Conservation (phyloP, 1,140 invertebrate species). For the Lordiphosa collinella region DNA sequence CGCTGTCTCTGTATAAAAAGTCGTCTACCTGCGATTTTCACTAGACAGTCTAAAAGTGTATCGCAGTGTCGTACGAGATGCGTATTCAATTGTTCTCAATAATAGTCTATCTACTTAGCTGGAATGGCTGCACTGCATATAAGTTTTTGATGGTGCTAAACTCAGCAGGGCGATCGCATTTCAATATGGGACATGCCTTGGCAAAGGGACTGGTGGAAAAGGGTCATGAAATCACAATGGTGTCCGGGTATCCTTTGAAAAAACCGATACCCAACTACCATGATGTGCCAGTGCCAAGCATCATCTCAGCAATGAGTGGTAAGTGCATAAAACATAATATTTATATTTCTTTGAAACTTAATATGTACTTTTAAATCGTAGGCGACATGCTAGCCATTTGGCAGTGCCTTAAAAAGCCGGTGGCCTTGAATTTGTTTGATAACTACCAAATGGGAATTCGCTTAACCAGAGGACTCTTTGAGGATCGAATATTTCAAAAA, state of each 20-base stretch:
- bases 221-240: conserved; percentile 82
- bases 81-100: conserved; percentile 14
- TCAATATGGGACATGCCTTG: conserved; percentile 80
- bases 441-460: conserved; percentile 41
- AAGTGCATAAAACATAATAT: too few species aligned
- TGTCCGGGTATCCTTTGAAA: conserved; percentile 80
- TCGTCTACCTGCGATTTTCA: background rate
- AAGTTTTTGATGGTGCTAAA: conserved; percentile 80
- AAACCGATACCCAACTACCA: conserved; percentile 80
- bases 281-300: conserved; percentile 67
- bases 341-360: too few species aligned
- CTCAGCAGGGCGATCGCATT: conserved; percentile 81
- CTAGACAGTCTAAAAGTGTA: background rate
- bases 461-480: conserved; percentile 26
- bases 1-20: too few species aligned
- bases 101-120: conserved; percentile 13
- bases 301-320: conserved; percentile 29
- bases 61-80: background rate
- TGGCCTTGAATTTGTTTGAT: conserved; percentile 27
- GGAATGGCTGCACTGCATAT: conserved; percentile 22
- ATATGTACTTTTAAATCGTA: too few species aligned
- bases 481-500: conserved; percentile 31
- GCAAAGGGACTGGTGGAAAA: conserved; percentile 80
- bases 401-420: conserved; percentile 24
- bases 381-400: conserved; percentile 31